Conservation (phyloP, 2,797 vertebrate genomes). For the Knipowitschia caucasica region DNA sequence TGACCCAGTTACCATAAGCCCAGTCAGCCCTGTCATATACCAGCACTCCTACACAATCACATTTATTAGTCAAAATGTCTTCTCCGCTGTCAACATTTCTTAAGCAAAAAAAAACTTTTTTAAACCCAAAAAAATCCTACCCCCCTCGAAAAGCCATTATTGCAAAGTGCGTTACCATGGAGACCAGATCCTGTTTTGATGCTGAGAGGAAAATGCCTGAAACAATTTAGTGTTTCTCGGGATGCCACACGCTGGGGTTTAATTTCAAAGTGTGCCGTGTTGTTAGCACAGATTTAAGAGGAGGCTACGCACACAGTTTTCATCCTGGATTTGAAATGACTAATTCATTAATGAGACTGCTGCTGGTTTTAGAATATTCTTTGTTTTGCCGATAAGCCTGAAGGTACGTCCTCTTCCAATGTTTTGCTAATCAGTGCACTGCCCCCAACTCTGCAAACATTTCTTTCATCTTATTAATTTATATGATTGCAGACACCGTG, state of each 20-base stretch:
- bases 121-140: conserved; percentile 3
- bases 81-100: conserved; percentile 25
- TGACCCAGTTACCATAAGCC: conserved; percentile 43
- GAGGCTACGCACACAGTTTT: conserved; percentile 13
- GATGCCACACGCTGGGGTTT: conserved; percentile 15
- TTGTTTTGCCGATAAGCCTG: conserved; percentile 27
- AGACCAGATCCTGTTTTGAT: conserved; percentile 28
- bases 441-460: conserved; percentile 2
- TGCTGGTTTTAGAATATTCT: conserved; percentile 18
- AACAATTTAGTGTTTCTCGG: conserved; percentile 17
- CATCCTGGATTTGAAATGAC: conserved; percentile 28
- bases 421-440: conserved; percentile 1
- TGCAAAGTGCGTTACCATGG: conserved; percentile 39
- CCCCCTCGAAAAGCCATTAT: conserved; percentile 24
- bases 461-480: conserved; percentile 1
- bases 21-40: background rate
- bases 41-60: conserved; percentile 28
- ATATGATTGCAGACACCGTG: background rate
- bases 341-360: conserved; percentile 36
- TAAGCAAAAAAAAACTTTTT: conserved; percentile 1
- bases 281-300: conserved; percentile 2
- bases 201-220: conserved; percentile 18
- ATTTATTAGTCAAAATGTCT: conserved; percentile 32
- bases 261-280: conserved; percentile 4
- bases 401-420: background rate